Evolutionary conservation across 1,140 invertebrate genomes (phyloP).

Genomic region (Coptotermes formosanus): DNA sequence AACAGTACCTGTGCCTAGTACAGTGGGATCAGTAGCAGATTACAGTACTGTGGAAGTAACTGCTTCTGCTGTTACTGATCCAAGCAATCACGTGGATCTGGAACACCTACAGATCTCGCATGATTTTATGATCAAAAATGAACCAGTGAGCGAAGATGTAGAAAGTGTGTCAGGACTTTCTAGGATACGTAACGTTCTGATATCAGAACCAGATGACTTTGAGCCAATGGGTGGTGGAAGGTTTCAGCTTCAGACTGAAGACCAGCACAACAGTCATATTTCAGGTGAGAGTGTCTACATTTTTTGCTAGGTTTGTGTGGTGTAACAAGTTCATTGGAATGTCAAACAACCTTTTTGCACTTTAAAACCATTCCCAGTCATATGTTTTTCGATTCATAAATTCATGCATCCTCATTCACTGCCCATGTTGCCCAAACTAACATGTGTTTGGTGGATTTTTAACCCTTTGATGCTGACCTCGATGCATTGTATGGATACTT

Average conservation of each 20-base stretch:
- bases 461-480: no score
- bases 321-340: no score
- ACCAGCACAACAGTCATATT: slow-evolving; percentile 57
- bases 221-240: slow-evolving; percentile 60
- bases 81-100: slow-evolving; percentile 2
- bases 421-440: no score
- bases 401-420: no score
- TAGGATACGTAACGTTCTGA: slow-evolving; percentile 60
- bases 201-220: slow-evolving; percentile 64
- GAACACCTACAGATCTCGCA: neutral
- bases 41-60: neutral
- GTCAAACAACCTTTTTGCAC: no score
- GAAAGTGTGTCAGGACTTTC: neutral
- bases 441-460: no score
- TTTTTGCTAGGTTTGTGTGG: no score
- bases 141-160: slow-evolving; percentile 28
- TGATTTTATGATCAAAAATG: slow-evolving; percentile 26
- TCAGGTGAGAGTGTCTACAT: slow-evolving; percentile 44
- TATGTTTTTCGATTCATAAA: no score
- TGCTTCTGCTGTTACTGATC: neutral
- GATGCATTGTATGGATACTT: no score
- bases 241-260: slow-evolving; percentile 70
- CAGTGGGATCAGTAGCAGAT: neutral
- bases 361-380: no score
- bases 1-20: neutral